A percentile compares a stretch with the other conserved stretches of the same genome.
These are phyloP conservation scores for Clarias gariepinus DNA, from an alignment of 2,113 vertebrate genomes.

Conservation along the genomic window DNA sequence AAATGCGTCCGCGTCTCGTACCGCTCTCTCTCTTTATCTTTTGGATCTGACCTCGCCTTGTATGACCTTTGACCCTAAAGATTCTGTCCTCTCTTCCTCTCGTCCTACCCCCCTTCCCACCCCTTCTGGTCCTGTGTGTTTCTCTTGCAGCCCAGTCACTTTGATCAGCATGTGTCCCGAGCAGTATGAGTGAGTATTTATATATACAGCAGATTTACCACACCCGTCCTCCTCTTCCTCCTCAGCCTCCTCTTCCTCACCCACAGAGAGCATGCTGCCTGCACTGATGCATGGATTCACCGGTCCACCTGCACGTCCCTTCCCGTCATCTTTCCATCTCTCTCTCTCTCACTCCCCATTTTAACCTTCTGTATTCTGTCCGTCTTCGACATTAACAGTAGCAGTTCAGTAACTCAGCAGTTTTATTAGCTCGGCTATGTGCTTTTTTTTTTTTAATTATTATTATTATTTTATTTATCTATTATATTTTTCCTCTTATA, in stretches of 20 bases:
- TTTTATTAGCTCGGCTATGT: slow-evolving; percentile 25
- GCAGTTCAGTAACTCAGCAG: slow-evolving; percentile 54
- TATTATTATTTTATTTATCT: slow-evolving; percentile 35
- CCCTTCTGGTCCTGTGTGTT: slow-evolving; percentile 24
- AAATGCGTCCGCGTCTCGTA: not conserved
- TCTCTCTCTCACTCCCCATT: not conserved
- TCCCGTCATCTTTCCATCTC: slow-evolving; percentile 27
- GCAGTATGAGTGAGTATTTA: slow-evolving; percentile 96
- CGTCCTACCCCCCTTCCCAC: not conserved
- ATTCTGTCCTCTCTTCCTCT: slow-evolving; percentile 1
- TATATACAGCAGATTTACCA: slow-evolving; percentile 47
- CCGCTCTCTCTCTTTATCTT: not conserved
- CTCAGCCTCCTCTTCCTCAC: slow-evolving; percentile 36
- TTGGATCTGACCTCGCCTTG: slow-evolving; percentile 19
- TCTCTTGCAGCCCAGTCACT: slow-evolving; percentile 90
- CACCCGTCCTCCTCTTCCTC: slow-evolving; percentile 32
- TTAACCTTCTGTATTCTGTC: slow-evolving; percentile 40
- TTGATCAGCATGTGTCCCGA: slow-evolving; percentile 99
- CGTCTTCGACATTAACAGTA: slow-evolving; percentile 52
- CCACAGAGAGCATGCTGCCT: slow-evolving; percentile 64
- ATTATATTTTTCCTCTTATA: slow-evolving; percentile 64
- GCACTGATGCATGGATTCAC: slow-evolving; percentile 49
- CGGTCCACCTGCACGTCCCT: slow-evolving; percentile 46
- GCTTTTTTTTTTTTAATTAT: not conserved
- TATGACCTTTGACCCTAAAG: slow-evolving; percentile 46